Conservation (phyloP, 2,113 vertebrate species). For the Melozone crissalis region DNA sequence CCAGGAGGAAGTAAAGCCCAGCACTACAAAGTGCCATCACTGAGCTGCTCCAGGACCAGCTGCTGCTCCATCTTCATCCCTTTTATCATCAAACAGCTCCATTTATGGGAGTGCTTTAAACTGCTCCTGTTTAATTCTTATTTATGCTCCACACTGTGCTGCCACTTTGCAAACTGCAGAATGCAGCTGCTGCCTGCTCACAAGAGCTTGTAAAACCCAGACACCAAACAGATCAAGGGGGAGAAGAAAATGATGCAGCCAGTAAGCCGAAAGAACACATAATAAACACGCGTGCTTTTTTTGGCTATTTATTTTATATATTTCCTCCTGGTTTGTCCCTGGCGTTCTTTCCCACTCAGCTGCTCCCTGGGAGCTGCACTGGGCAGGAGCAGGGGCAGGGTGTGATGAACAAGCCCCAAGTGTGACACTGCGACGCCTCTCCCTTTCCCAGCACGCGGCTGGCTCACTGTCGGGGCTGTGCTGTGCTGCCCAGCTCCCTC, state of each 20-base stretch:
- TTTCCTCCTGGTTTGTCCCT: neutral
- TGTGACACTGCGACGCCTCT: neutral
- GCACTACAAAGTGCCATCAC: neutral
- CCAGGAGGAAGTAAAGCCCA: neutral
- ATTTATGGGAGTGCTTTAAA: neutral
- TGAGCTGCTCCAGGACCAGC: neutral
- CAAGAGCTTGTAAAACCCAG: neutral
- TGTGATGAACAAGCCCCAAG: neutral
- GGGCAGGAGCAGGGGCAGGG: rapidly evolving
- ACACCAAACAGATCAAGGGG: neutral
- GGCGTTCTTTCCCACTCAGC: neutral
- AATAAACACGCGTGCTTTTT: neutral
- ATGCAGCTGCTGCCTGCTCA: neutral
- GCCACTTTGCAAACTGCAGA: neutral
- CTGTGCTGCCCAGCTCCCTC: neutral
- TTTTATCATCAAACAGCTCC: neutral
- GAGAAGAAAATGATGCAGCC: neutral
- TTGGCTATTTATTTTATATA: neutral
- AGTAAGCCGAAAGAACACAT: neutral
- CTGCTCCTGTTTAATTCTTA: neutral
- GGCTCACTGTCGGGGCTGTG: neutral
- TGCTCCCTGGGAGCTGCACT: neutral
- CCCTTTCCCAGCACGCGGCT: neutral
- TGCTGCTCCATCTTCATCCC: neutral
- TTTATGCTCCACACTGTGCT: neutral